These are phyloP conservation scores for Drosophila persimilis DNA, from an alignment of 1,140 invertebrate genomes.

Conservation along the genomic window DNA sequence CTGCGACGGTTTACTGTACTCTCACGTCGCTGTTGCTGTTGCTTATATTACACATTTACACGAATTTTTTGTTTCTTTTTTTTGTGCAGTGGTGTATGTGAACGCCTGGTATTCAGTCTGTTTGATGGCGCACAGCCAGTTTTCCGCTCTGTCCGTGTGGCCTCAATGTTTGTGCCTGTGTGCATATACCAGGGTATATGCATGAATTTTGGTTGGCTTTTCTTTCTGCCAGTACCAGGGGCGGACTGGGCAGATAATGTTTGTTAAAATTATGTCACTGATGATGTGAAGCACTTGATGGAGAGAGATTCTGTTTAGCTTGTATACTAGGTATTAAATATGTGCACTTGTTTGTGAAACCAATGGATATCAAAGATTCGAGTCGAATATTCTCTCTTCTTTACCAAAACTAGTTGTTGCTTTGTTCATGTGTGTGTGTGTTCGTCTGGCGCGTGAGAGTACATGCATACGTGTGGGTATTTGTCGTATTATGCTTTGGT, in stretches of 20 bases:
- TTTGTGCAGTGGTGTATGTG: constrained; percentile 42
- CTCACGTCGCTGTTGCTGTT: constrained; percentile 14
- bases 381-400: constrained; percentile 1
- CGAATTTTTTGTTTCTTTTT: constrained; percentile 50
- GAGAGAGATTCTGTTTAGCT: too few relatives aligned
- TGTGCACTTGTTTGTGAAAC: neutral
- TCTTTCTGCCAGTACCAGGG: too few relatives aligned
- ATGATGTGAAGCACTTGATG: too few relatives aligned
- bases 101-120: constrained; percentile 54
- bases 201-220: neutral
- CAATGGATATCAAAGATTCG: constrained; percentile 12
- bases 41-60: constrained; percentile 28
- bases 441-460: neutral
- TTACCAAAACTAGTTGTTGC: constrained; percentile 25
- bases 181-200: constrained; percentile 10
- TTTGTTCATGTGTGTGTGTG: constrained; percentile 2
- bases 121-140: constrained; percentile 75
- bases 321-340: too few relatives aligned
- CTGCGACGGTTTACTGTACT: constrained; percentile 37
- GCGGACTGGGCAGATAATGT: constrained; percentile 5
- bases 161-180: constrained; percentile 32
- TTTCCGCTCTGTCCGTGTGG: constrained; percentile 63
- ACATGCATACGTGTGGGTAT: constrained; percentile 12
- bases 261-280: constrained; percentile 1
- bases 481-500: constrained; percentile 5